Base-by-base conservation (phyloP, 2,888 invertebrate genomes). In the Baccha elongata region DNA sequence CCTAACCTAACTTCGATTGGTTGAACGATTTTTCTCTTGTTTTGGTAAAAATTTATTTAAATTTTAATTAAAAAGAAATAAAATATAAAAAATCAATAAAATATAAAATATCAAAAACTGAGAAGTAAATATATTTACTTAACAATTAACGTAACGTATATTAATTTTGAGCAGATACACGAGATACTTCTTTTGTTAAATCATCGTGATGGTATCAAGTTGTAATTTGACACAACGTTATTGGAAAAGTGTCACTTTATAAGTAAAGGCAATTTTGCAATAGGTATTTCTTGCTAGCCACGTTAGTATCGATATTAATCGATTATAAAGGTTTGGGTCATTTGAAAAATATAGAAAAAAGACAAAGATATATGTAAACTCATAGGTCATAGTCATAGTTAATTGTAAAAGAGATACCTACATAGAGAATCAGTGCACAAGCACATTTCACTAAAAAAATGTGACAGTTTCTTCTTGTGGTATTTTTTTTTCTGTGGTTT, bases 11-110 rank as follows among this genome's bases (percentile, higher is more conserved):
- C 46, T 46, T 53, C 71, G 42, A 81, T 76, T 72, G 67, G 76
- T 76, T 81, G 60, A 76, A 72, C 40, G 71, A 50, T 76, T 81
- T 67, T 76, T 71, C 17, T 23, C 50, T 67, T 71, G 58, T 76
- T 76, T 76, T 81, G 48, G 52, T 60, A 53, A 67, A 53, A 67
- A 60, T 71, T 60, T 32, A 32, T 32, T 32, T 3, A n/a, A n/a
- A n/a, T n/a, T n/a, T 26, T 26, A 26, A 26, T 26, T 26, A 26
- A 26, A n/a, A n/a, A n/a, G n/a, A n/a, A n/a, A n/a, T n/a, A n/a
- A n/a, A n/a, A n/a, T n/a, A n/a, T n/a, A n/a, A n/a, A n/a, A n/a
- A n/a, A n/a, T n/a, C n/a, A n/a, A n/a, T n/a, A n/a, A n/a, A n/a
- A n/a, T n/a, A n/a, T n/a, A n/a, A n/a, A n/a, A n/a, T n/a, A n/a